A percentile compares a stretch with the other conserved stretches of the same genome.
These are phyloP conservation scores for Anorthoa munda DNA, from an alignment of 2,888 invertebrate genomes.

Conservation along the genomic window DNA sequence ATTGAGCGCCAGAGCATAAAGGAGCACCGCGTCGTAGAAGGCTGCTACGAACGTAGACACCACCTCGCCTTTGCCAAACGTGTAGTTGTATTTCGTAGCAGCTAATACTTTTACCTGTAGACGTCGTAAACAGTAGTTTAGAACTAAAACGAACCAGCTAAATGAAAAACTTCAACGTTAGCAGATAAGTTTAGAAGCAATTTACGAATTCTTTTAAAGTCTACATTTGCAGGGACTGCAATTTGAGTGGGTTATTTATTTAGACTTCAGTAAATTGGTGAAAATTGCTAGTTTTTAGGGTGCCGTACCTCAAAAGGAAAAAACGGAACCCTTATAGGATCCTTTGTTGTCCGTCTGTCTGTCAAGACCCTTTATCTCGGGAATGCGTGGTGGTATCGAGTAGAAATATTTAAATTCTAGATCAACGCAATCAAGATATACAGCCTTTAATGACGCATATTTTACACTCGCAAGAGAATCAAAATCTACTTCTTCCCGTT, in stretches of 20 bases:
- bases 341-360: too few relatives aligned
- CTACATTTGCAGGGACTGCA: not conserved
- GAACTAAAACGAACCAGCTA: not conserved
- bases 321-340: too few relatives aligned
- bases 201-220: constrained; percentile 16
- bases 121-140: not conserved
- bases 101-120: constrained; percentile 93
- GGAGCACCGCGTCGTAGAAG: constrained; percentile 98
- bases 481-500: too few relatives aligned
- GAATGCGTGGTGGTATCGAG: too few relatives aligned
- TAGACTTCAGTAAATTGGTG: too few relatives aligned
- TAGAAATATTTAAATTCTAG: too few relatives aligned
- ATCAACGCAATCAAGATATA: too few relatives aligned
- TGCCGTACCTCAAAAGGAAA: too few relatives aligned
- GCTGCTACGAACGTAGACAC: constrained; percentile 98
- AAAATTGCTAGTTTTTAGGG: too few relatives aligned
- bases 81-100: constrained; percentile 93
- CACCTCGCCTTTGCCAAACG: constrained; percentile 93
- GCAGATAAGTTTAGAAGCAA: not conserved
- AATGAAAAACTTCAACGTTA: not conserved
- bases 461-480: too few relatives aligned
- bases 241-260: constrained; percentile 9
- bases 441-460: too few relatives aligned
- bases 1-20: constrained; percentile 98
- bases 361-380: too few relatives aligned